Evolutionary conservation across 2,888 invertebrate species (phyloP), one percentile per base, ranked within the genome.

Genomic region (Caenorhabditis auriculariae): DNA sequence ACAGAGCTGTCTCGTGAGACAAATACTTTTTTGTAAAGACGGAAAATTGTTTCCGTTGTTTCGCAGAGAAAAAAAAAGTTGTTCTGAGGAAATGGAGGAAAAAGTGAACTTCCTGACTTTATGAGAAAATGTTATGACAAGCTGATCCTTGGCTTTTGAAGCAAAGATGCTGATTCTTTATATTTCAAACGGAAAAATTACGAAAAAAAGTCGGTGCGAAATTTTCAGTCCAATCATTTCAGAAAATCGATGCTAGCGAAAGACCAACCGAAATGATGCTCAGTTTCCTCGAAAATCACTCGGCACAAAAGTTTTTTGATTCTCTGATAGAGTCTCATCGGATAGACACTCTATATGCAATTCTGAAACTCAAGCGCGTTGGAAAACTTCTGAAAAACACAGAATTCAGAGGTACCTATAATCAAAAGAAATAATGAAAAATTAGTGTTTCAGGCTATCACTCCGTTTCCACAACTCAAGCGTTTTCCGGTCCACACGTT

Each of bases 321-420:
- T 55, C 64, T 4, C 17, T 64, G 12, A 41, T 29, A 28, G 21
- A 47, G 4, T 42, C 32, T 0, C 37, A 57, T n/a, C 42, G 67
- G 12, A 44, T 68, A 5, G 67, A 68, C 26, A 47, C 60, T n/a
- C 35, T 68, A 12, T 52, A 23, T 17, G 47, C 55, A 12, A 19
- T 66, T 2, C 43, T 55, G 12, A 17, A 12, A 19, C 39, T 54
- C 3, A 21, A 24, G 12, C 5, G 28, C n/a, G 43, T 48, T 2
- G 19, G 44, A 4, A 27, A 6, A 32, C 29, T 54, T 2, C 51
- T 9, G 7, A 45, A 21, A 47, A 21, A 45, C 17, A 47, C 19
- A 17, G 43, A 5, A 43, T 43, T 43, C 7, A 24, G 23, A 27
- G 4, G 23, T 21, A 21, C 21, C n/a, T n/a, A n/a, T n/a, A n/a